A percentile compares a stretch with the other conserved stretches of the same genome.
These are phyloP conservation scores for Sylvilagus floridanus DNA, from an alignment of 2,797 vertebrate genomes.

Conservation along the genomic window DNA sequence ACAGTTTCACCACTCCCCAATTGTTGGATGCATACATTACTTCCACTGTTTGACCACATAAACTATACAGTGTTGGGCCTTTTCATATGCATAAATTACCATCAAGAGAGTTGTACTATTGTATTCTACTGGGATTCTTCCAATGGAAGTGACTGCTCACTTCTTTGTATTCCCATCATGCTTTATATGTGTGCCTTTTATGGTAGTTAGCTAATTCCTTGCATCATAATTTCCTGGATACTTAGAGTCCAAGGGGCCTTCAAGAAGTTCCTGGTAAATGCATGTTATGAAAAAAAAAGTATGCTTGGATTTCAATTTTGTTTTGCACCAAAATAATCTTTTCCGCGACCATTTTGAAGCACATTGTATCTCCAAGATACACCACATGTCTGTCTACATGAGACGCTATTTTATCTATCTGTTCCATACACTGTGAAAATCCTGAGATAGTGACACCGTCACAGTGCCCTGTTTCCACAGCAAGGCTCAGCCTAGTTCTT, in stretches of 20 bases:
- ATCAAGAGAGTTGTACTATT: background rate
- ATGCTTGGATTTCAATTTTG: too few relatives aligned
- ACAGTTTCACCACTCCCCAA: background rate
- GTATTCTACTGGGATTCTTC: background rate
- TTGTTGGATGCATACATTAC: background rate
- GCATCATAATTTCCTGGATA: background rate
- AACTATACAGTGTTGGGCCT: background rate
- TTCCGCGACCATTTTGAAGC: too few relatives aligned
- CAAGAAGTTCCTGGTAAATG: too few relatives aligned
- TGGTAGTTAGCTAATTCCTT: background rate
- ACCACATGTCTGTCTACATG: background rate
- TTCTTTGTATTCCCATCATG: slow-evolving; percentile 24
- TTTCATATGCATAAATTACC: background rate
- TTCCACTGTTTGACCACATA: background rate
- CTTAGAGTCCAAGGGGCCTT: background rate
- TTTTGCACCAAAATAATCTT: too few relatives aligned
- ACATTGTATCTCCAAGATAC: background rate
- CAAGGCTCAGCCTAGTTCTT: background rate
- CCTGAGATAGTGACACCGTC: background rate
- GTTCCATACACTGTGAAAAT: background rate
- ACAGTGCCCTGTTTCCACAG: background rate
- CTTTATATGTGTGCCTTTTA: slow-evolving; percentile 5
- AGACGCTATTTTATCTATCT: background rate
- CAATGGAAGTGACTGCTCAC: background rate
- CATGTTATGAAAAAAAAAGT: too few relatives aligned